Conservation (phyloP, 1,140 invertebrate species). For the Rhopalosiphum padi region DNA sequence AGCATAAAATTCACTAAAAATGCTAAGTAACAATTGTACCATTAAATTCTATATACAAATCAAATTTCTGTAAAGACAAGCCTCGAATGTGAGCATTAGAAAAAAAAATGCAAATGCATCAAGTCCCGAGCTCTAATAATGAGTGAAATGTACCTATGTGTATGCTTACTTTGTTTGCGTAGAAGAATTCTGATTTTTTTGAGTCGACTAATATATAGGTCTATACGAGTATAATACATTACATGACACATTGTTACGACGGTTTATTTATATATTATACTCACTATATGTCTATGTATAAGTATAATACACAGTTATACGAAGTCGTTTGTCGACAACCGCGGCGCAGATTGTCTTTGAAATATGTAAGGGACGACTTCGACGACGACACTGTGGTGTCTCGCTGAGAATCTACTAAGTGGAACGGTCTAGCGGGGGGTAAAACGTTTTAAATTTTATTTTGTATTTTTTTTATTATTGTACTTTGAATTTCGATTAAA, state of each 20-base stretch:
- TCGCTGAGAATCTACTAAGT: background rate
- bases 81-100: too few relatives aligned
- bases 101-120: too few relatives aligned
- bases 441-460: constrained; percentile 34
- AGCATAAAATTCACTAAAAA: too few relatives aligned
- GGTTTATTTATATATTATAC: background rate
- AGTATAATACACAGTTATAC: background rate
- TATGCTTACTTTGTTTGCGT: background rate
- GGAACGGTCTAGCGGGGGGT: constrained; percentile 21
- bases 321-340: background rate
- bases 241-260: background rate
- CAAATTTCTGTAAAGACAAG: too few relatives aligned
- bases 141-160: background rate
- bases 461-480: constrained; percentile 29
- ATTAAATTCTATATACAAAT: too few relatives aligned
- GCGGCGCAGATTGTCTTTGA: background rate
- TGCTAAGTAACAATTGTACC: too few relatives aligned
- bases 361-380: background rate
- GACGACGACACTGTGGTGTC: background rate
- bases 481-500: constrained; percentile 48
- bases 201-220: background rate
- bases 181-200: background rate
- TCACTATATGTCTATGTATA: background rate
- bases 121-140: background rate
- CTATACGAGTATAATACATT: background rate